Conservation (phyloP, 2,888 invertebrate species). For the Ichneumoninae sp. region DNA sequence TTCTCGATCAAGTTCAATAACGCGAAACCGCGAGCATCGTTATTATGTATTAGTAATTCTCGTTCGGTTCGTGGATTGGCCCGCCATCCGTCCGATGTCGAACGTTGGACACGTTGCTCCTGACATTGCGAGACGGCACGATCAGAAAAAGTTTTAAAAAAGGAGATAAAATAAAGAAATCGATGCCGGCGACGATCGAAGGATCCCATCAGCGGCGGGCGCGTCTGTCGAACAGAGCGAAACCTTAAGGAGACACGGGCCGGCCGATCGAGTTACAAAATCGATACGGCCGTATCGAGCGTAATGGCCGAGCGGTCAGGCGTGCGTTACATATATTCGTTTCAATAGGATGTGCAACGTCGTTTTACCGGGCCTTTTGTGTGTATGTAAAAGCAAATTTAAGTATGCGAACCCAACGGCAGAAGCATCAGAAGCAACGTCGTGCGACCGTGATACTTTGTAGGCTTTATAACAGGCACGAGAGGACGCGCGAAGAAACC, state of each 20-base stretch:
- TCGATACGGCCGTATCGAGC: slow-evolving; percentile 74
- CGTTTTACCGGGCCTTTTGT: not conserved
- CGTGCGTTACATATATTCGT: slow-evolving; percentile 63
- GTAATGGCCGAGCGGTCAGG: slow-evolving; percentile 79
- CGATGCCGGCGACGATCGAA: slow-evolving; percentile 60
- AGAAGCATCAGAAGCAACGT: slow-evolving; percentile 61
- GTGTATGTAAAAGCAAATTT: not conserved
- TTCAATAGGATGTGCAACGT: slow-evolving; percentile 20
- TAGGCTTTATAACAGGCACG: slow-evolving; percentile 61
- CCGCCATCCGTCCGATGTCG: slow-evolving; percentile 35
- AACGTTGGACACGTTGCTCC: slow-evolving; percentile 43
- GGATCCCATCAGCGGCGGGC: slow-evolving; percentile 56
- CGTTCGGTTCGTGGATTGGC: slow-evolving; percentile 15
- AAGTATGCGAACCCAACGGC: slow-evolving; percentile 25
- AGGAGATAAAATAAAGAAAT: slow-evolving; percentile 49
- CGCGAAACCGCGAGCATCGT: slow-evolving; percentile 46
- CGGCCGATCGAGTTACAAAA: slow-evolving; percentile 78
- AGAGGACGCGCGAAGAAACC: slow-evolving; percentile 52
- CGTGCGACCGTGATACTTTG: slow-evolving; percentile 64
- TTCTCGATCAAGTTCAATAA: slow-evolving; percentile 12
- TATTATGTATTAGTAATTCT: slow-evolving; percentile 1
- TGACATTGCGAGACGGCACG: slow-evolving; percentile 44
- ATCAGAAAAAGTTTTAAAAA: slow-evolving; percentile 25
- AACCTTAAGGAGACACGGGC: slow-evolving; percentile 75
- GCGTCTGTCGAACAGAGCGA: slow-evolving; percentile 68